Evolutionary conservation across 1,140 invertebrate genomes (phyloP).

Genomic region (Drosophila gunungcola): DNA sequence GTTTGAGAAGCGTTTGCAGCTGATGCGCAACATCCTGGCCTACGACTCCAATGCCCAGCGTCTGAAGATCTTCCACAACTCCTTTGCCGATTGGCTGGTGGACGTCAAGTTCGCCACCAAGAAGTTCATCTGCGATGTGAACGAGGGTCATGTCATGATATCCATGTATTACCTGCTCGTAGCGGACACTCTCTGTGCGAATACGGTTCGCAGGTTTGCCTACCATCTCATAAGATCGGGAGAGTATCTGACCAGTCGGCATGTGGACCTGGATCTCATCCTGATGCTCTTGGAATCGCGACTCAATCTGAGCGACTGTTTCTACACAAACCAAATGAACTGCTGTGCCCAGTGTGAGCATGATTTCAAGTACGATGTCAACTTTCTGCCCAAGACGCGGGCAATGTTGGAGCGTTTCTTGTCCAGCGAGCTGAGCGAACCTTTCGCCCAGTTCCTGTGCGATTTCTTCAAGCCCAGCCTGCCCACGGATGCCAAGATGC

Average conservation of each 20-base stretch:
- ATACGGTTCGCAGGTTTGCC: conserved; percentile 74
- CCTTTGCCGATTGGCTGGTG: conserved; percentile 96
- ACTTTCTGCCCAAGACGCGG: conserved; percentile 77
- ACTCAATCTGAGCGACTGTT: conserved; percentile 80
- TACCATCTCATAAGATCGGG: conserved; percentile 81
- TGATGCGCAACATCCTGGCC: conserved; percentile 89
- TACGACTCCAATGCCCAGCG: conserved; percentile 87
- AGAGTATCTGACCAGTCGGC: conserved; percentile 76
- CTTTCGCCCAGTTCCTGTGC: conserved; percentile 77
- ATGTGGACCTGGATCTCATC: conserved; percentile 79
- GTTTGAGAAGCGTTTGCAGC: conserved; percentile 92
- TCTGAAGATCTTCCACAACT: conserved; percentile 94
- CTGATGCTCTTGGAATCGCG: conserved; percentile 82
- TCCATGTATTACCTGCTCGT: conserved; percentile 92
- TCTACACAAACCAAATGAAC: conserved; percentile 83
- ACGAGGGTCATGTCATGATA: conserved; percentile 95
- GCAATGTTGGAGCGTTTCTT: conserved; percentile 78
- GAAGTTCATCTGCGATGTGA: conserved; percentile 94
- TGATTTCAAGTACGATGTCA: conserved; percentile 79
- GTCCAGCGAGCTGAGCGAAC: conserved; percentile 73
- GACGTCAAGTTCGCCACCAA: conserved; percentile 99
- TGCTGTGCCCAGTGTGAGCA: conserved; percentile 81
- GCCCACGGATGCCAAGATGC: conserved; percentile 87
- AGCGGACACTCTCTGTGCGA: conserved; percentile 81
- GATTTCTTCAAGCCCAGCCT: conserved; percentile 86